These are phyloP conservation scores for Zele albiditarsus DNA, from an alignment of 2,888 invertebrate species.

Conservation along the genomic window DNA sequence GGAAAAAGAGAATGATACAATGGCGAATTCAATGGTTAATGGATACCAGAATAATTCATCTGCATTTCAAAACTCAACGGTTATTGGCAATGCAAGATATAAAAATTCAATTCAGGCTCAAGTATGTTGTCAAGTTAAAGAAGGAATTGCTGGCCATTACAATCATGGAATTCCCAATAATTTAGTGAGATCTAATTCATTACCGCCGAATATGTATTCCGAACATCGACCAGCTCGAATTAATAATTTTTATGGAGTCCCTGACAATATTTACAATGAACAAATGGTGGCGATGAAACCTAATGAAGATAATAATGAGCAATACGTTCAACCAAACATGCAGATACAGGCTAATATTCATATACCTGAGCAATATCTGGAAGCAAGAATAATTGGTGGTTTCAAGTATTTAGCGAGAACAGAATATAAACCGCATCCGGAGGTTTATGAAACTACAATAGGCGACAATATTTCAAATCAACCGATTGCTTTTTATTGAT, in stretches of 20 bases:
- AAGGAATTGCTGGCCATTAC: slow-evolving; percentile 12
- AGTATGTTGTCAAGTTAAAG: slow-evolving; percentile 35
- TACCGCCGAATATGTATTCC: slow-evolving; percentile 27
- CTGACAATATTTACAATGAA: neutral
- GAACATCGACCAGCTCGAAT: neutral
- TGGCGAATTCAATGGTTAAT: slow-evolving; percentile 19
- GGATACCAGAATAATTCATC: slow-evolving; percentile 23
- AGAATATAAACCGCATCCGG: slow-evolving; percentile 49
- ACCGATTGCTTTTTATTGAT: slow-evolving; percentile 3
- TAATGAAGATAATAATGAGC: neutral
- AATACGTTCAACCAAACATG: neutral
- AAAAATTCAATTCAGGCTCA: slow-evolving; percentile 37
- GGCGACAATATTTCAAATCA: neutral
- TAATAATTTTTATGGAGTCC: neutral
- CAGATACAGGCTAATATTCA: slow-evolving; percentile 32
- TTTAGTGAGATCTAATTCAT: slow-evolving; percentile 16
- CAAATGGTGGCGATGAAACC: neutral
- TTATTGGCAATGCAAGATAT: slow-evolving; percentile 11
- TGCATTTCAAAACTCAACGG: slow-evolving; percentile 20
- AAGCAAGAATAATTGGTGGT: slow-evolving; percentile 61
- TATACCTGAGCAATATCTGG: slow-evolving; percentile 51
- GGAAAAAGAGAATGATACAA: slow-evolving; percentile 54
- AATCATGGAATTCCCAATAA: neutral
- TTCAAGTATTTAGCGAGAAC: slow-evolving; percentile 60
- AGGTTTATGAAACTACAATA: neutral